Percentiles rank a stretch among this genome's conserved stretches.
These are phyloP conservation scores for Gambusia holbrooki DNA, from an alignment of 2,113 vertebrate species.

Conservation along the genomic window DNA sequence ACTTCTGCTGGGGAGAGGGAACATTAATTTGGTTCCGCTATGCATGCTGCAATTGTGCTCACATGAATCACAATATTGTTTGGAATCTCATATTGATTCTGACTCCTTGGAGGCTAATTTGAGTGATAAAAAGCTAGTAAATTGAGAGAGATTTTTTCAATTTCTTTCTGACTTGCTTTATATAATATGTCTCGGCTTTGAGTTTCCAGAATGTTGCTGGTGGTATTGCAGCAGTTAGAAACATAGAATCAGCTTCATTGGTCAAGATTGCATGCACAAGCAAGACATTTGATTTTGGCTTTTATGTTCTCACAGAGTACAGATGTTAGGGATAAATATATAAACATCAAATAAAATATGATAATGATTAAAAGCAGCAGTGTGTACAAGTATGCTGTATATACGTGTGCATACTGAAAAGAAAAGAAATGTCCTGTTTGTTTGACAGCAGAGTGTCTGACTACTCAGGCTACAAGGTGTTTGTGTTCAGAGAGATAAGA, in stretches of 20 bases:
- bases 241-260: too few species aligned
- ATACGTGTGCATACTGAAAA: background rate
- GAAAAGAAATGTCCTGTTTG: background rate
- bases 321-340: background rate
- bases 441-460: background rate
- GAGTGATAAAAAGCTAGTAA: conserved; percentile 2
- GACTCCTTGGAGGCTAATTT: conserved; percentile 5
- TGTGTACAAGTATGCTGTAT: background rate
- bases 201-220: background rate
- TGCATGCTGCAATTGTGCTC: background rate
- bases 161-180: background rate
- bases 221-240: background rate
- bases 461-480: background rate
- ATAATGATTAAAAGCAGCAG: too few species aligned
- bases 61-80: conserved; percentile 17
- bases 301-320: too few species aligned
- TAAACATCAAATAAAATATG: too few species aligned
- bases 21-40: background rate
- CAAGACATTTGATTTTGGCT: too few species aligned
- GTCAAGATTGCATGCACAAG: too few species aligned
- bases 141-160: background rate
- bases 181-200: background rate
- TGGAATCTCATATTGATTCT: conserved; percentile 10
- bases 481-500: background rate
- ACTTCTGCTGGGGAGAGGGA: conserved; percentile 5